Conservation (phyloP, 2,888 invertebrate genomes). For the Orthosia incerta region DNA sequence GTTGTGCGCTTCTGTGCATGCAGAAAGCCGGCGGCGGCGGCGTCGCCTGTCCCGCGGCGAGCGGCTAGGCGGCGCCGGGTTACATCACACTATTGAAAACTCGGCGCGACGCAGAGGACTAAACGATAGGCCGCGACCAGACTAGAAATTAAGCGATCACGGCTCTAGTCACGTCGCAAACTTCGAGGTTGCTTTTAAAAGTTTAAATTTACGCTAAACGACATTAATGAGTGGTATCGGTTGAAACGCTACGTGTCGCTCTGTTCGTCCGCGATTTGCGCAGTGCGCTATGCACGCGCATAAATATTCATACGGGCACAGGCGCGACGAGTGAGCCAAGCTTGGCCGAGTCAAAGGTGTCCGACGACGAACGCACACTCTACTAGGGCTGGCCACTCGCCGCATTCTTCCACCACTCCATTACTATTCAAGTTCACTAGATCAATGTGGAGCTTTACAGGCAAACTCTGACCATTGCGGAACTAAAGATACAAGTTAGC, state of each 20-base stretch:
- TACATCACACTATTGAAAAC: constrained; percentile 88
- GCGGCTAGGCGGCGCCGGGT: constrained; percentile 81
- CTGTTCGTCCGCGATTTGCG: constrained; percentile 72
- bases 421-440: constrained; percentile 41
- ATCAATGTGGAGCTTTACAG: constrained; percentile 17
- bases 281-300: constrained; percentile 77
- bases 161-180: constrained; percentile 80
- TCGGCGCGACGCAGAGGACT: constrained; percentile 80
- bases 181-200: constrained; percentile 84
- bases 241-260: constrained; percentile 74
- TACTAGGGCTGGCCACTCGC: constrained; percentile 68
- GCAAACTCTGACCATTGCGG: constrained; percentile 10
- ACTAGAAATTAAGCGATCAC: constrained; percentile 77
- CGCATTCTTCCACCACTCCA: constrained; percentile 48
- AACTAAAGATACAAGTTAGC: constrained; percentile 21
- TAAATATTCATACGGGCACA: constrained; percentile 82
- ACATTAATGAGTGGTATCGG: constrained; percentile 84
- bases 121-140: constrained; percentile 79
- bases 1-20: constrained; percentile 65
- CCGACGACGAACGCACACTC: constrained; percentile 70
- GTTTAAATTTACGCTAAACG: constrained; percentile 85
- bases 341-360: constrained; percentile 83
- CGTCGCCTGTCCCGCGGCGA: constrained; percentile 73
- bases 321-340: constrained; percentile 78
- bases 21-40: constrained; percentile 72